Conservation (phyloP, 1,140 invertebrate species). For the Carposina sasakii region DNA sequence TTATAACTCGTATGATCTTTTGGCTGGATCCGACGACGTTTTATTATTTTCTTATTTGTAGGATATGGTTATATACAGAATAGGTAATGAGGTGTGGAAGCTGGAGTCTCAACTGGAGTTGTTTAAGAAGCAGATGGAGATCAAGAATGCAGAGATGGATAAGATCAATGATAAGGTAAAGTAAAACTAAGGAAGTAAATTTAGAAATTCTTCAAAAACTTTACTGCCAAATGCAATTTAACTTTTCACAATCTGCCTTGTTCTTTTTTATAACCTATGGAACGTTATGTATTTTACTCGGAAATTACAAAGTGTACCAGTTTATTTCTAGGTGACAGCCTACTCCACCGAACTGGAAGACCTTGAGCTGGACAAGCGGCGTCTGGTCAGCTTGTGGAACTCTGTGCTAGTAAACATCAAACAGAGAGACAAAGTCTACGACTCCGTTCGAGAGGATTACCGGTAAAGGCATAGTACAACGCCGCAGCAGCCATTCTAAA, state of each 20-base stretch:
- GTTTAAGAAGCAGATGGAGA: slow-evolving; percentile 70
- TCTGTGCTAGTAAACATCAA: slow-evolving; percentile 79
- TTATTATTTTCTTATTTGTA: slow-evolving; percentile 25
- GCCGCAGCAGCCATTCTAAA: not conserved
- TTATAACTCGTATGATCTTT: not conserved
- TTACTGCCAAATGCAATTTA: too few relatives aligned
- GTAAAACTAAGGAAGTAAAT: too few relatives aligned
- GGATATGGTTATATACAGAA: slow-evolving; percentile 72
- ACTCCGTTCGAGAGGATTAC: slow-evolving; percentile 74
- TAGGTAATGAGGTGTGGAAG: slow-evolving; percentile 73
- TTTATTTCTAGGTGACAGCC: slow-evolving; percentile 56
- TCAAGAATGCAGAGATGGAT: slow-evolving; percentile 73
- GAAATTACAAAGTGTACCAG: not conserved
- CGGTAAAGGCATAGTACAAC: slow-evolving; percentile 56
- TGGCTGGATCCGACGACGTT: not conserved
- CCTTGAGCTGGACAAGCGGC: slow-evolving; percentile 78
- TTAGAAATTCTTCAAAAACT: too few relatives aligned
- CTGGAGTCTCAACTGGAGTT: slow-evolving; percentile 69
- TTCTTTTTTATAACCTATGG: not conserved
- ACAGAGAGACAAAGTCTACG: slow-evolving; percentile 77
- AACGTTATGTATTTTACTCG: not conserved
- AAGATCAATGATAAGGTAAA: slow-evolving; percentile 68
- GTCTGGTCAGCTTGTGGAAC: slow-evolving; percentile 81
- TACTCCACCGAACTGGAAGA: slow-evolving; percentile 80
- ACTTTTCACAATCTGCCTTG: not conserved